A percentile compares a stretch with the other conserved stretches of the same genome.
phyloP scores from a whole-genome alignment of 2,797 vertebrate genomes.

The Onychomys leucogaster region DNA sequence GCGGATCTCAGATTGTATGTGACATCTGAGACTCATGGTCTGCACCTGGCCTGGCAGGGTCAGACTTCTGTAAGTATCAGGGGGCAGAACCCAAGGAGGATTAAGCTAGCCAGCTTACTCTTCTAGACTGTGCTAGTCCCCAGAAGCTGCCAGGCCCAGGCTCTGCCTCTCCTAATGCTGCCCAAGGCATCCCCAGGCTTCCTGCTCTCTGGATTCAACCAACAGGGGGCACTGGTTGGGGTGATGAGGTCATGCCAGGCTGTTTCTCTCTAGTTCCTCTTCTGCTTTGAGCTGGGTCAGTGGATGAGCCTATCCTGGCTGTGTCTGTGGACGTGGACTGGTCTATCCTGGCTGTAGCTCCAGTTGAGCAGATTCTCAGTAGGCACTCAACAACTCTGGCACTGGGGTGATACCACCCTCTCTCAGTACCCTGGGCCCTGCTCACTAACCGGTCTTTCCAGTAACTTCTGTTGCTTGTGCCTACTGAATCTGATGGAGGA shows the following conservation, averaged over 20 bases:
- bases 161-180: background rate
- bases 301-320: too few species aligned
- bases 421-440: background rate
- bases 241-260: background rate
- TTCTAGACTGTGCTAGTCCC: background rate
- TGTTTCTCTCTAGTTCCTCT: background rate
- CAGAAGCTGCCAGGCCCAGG: background rate
- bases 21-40: background rate
- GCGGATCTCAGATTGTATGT: rapidly evolving
- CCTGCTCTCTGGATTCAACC: background rate
- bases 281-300: too few species aligned
- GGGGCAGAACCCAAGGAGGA: background rate
- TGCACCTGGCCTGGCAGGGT: background rate
- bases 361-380: background rate
- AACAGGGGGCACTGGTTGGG: background rate
- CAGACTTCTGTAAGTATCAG: too few species aligned
- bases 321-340: too few species aligned
- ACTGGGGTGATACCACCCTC: too few species aligned
- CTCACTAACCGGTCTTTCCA: background rate
- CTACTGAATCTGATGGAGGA: background rate
- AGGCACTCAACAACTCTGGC: background rate
- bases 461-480: background rate
- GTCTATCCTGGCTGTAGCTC: background rate
- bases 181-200: too few species aligned
- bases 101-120: background rate